A percentile compares a stretch with the other conserved stretches of the same genome.
phyloP scores from a whole-genome alignment of 1,140 invertebrate species.

The Anastrepha ludens region DNA sequence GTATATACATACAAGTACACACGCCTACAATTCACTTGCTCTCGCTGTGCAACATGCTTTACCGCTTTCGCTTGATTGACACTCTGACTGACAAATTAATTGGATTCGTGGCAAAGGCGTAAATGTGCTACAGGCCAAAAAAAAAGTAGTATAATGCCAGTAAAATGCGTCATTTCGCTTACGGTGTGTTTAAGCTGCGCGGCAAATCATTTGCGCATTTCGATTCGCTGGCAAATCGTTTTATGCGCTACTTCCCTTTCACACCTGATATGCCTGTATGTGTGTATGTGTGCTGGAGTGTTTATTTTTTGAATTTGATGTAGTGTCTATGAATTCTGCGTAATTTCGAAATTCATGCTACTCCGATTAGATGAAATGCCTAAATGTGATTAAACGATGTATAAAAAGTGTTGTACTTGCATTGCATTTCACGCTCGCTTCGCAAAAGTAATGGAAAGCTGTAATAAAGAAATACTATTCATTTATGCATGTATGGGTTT shows the following conservation, averaged over 20 bases:
- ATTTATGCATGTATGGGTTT: too few relatives aligned
- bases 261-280: background rate
- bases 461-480: background rate
- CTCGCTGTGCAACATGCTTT: conserved; percentile 21
- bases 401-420: background rate
- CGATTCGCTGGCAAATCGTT: background rate
- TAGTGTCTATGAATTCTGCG: background rate
- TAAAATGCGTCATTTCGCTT: background rate
- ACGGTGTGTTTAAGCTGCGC: background rate
- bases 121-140: background rate
- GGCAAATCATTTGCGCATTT: too few relatives aligned
- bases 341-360: background rate
- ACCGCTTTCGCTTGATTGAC: conserved; percentile 37
- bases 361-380: background rate
- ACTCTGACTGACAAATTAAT: conserved; percentile 42
- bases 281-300: too few relatives aligned
- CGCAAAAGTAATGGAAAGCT: background rate
- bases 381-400: background rate
- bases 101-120: conserved; percentile 41
- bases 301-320: background rate
- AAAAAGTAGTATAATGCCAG: background rate
- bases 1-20: background rate
- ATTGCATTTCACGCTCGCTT: background rate
- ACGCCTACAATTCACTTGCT: background rate
- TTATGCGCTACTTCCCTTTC: background rate